Conservation (phyloP, 1,140 invertebrate species). For the Leguminivora glycinivorella region DNA sequence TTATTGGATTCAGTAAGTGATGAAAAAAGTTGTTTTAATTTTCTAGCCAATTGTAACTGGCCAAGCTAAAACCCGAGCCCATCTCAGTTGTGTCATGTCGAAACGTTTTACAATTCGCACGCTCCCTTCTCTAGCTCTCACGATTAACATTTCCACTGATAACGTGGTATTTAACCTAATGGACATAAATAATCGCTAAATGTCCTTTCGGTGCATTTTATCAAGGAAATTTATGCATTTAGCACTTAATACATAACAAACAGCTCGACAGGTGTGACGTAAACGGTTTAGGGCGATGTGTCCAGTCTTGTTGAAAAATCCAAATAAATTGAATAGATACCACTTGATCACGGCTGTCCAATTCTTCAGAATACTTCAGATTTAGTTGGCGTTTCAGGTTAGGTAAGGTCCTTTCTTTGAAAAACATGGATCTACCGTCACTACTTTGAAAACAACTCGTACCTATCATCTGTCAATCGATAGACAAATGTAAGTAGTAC, state of each 20-base stretch:
- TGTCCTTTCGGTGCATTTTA: conserved; percentile 7
- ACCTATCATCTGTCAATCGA: no score
- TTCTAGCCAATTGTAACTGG: no score
- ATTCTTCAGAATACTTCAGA: no score
- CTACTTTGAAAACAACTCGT: no score
- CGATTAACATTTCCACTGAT: conserved; percentile 62
- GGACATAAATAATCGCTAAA: conserved; percentile 17
- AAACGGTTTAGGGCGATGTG: background rate
- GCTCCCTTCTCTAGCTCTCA: conserved; percentile 61
- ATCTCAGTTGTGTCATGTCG: conserved; percentile 40
- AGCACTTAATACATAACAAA: background rate
- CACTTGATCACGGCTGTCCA: no score
- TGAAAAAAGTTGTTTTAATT: no score
- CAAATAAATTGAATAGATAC: no score
- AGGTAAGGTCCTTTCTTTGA: no score
- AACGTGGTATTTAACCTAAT: conserved; percentile 31
- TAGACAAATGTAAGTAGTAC: no score
- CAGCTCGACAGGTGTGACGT: background rate
- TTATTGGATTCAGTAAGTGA: background rate
- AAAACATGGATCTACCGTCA: no score
- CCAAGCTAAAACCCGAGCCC: background rate
- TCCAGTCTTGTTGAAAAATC: no score
- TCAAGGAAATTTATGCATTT: background rate
- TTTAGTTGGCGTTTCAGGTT: no score
- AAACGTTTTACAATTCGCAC: conserved; percentile 66